A percentile compares a stretch with the other conserved stretches of the same genome.
phyloP scores from a whole-genome alignment of 2,113 vertebrate genomes.

The Embiotoca jacksoni region DNA sequence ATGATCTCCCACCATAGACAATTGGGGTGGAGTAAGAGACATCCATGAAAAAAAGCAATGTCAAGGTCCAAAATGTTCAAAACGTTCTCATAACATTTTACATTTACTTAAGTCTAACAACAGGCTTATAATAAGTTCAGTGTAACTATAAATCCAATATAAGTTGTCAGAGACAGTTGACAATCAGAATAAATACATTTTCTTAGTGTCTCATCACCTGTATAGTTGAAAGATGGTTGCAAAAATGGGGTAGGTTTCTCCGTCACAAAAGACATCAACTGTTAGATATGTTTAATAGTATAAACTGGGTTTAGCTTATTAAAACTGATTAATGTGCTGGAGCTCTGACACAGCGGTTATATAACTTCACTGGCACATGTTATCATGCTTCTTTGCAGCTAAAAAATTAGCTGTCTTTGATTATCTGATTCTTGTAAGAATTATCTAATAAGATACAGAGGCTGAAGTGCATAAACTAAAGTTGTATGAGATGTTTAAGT shows the following conservation, averaged over 20 bases:
- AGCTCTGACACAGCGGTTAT: slow-evolving; percentile 19
- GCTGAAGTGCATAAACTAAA: neutral
- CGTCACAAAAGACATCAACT: neutral
- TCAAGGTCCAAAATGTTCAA: too few relatives aligned
- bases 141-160: too few relatives aligned
- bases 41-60: too few relatives aligned
- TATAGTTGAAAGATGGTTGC: too few relatives aligned
- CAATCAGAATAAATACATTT: too few relatives aligned
- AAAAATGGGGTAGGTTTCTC: neutral
- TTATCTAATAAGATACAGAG: slow-evolving; percentile 6
- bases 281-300: neutral
- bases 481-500: neutral
- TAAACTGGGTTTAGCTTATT: neutral
- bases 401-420: slow-evolving; percentile 32
- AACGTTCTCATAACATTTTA: too few relatives aligned
- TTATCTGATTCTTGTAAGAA: slow-evolving; percentile 21
- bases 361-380: slow-evolving; percentile 26
- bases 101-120: too few relatives aligned
- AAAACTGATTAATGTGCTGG: slow-evolving; percentile 4
- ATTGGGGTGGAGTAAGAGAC: too few relatives aligned
- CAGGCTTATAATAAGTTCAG: too few relatives aligned
- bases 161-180: too few relatives aligned
- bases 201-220: too few relatives aligned
- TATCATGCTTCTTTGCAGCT: slow-evolving; percentile 17
- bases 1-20: too few relatives aligned